Conservation (phyloP, 2,113 vertebrate species). For the Chloropsis hardwickii region DNA sequence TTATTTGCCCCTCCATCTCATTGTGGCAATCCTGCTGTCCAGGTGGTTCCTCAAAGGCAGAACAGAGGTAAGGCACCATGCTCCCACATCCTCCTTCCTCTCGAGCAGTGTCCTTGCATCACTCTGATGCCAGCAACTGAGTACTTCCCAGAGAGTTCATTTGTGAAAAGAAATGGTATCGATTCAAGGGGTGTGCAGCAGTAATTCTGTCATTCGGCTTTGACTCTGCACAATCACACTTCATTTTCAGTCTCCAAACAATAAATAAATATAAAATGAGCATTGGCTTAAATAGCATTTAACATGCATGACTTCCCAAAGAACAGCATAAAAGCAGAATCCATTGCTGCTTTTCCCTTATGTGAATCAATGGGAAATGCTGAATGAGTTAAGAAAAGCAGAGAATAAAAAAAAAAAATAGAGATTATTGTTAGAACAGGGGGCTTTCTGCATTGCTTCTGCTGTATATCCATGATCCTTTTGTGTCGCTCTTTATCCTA, state of each 20-base stretch:
- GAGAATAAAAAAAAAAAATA: not conserved
- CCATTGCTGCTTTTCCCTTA: not conserved
- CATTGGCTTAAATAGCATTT: not conserved
- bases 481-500: constrained; percentile 58
- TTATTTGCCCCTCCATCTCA: not conserved
- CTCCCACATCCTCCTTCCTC: not conserved
- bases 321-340: not conserved
- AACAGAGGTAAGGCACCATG: fast-evolving
- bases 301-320: not conserved
- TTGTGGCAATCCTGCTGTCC: not conserved
- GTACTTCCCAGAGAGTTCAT: not conserved
- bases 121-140: not conserved
- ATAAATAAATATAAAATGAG: constrained; percentile 53
- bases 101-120: not conserved
- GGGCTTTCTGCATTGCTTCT: not conserved
- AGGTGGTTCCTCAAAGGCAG: not conserved
- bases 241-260: constrained; percentile 22
- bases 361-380: not conserved
- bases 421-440: not conserved
- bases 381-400: not conserved
- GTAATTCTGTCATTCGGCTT: not conserved
- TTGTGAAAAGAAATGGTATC: constrained; percentile 11
- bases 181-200: not conserved
- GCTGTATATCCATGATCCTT: constrained; percentile 4
- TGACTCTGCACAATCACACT: not conserved